phyloP scores from a whole-genome alignment of 1,140 invertebrate genomes.

The Philopotamus ludificatus region DNA sequence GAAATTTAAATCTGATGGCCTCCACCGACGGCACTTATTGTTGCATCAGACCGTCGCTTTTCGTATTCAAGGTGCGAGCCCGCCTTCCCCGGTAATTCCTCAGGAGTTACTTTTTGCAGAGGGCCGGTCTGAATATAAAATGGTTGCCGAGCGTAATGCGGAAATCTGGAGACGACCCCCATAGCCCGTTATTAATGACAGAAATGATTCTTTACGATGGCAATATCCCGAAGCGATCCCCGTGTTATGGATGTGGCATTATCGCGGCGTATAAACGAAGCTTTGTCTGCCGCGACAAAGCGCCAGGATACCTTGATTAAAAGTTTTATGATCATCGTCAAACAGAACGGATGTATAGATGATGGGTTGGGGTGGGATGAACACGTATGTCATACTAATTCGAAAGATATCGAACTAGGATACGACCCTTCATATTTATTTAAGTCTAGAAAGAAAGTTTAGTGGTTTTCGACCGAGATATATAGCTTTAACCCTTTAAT shows the following conservation, averaged over 20 bases:
- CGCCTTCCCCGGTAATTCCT: slow-evolving; percentile 37
- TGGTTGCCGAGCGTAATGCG: slow-evolving; percentile 36
- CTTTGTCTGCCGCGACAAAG: slow-evolving; percentile 20
- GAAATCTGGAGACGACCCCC: slow-evolving; percentile 30
- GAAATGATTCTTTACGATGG: slow-evolving; percentile 36
- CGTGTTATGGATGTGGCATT: slow-evolving; percentile 20
- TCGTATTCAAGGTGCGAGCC: slow-evolving; percentile 28
- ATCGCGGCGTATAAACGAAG: slow-evolving; percentile 19
- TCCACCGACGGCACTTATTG: slow-evolving; percentile 7
- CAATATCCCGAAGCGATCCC: slow-evolving; percentile 29
- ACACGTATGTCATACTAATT: too few relatives aligned
- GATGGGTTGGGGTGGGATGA: too few relatives aligned
- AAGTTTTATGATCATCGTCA: slow-evolving; percentile 1
- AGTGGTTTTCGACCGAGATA: too few relatives aligned
- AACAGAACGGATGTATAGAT: too few relatives aligned
- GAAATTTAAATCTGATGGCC: not conserved
- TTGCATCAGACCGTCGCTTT: slow-evolving; percentile 16
- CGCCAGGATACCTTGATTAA: slow-evolving; percentile 22
- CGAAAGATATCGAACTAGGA: too few relatives aligned
- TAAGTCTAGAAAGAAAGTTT: too few relatives aligned
- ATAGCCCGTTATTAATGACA: slow-evolving; percentile 37
- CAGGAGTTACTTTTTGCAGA: slow-evolving; percentile 37
- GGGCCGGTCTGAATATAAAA: slow-evolving; percentile 39
- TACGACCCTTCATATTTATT: too few relatives aligned
- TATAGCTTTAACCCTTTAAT: too few relatives aligned